These are phyloP conservation scores for Cydia strobilella DNA, from an alignment of 1,140 invertebrate genomes.

Conservation along the genomic window DNA sequence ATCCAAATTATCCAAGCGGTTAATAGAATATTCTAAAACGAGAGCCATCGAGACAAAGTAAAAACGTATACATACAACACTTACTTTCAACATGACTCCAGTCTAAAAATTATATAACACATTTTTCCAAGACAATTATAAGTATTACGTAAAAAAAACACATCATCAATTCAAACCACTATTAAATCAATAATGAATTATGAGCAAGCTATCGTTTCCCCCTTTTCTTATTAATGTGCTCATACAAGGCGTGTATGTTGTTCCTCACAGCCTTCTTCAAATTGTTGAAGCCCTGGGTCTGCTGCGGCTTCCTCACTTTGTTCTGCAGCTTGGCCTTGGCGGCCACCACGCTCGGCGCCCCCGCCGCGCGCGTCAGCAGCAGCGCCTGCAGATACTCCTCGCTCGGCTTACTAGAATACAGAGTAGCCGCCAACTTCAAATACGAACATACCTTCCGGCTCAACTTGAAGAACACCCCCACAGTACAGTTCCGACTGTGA, in stretches of 20 bases:
- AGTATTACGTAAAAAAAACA: too few species aligned
- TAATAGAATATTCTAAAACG: too few species aligned
- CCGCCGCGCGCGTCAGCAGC: background rate
- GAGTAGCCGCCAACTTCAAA: conserved; percentile 40
- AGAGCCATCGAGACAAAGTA: too few species aligned
- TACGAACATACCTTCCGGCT: conserved; percentile 40
- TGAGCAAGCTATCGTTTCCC: background rate
- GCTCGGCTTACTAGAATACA: conserved; percentile 37
- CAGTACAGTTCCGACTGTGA: conserved; percentile 79
- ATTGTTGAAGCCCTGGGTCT: background rate
- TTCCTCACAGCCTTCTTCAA: background rate
- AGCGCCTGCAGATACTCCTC: conserved; percentile 39
- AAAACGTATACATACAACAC: too few species aligned
- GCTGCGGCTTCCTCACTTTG: background rate
- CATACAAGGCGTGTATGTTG: background rate
- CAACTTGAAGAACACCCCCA: conserved; percentile 52
- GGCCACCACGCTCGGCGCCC: background rate
- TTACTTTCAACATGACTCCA: too few species aligned
- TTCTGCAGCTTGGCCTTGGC: background rate
- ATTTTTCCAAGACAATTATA: too few species aligned
- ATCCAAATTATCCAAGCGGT: too few species aligned
- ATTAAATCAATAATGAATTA: background rate
- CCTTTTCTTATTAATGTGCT: conserved; percentile 5
- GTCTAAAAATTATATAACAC: too few species aligned
- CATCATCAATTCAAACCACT: too few species aligned